A percentile compares a stretch with the other conserved stretches of the same genome.
Evolutionary conservation across 1,140 invertebrate species (phyloP).

Genomic region (Euura saliciscinereae): DNA sequence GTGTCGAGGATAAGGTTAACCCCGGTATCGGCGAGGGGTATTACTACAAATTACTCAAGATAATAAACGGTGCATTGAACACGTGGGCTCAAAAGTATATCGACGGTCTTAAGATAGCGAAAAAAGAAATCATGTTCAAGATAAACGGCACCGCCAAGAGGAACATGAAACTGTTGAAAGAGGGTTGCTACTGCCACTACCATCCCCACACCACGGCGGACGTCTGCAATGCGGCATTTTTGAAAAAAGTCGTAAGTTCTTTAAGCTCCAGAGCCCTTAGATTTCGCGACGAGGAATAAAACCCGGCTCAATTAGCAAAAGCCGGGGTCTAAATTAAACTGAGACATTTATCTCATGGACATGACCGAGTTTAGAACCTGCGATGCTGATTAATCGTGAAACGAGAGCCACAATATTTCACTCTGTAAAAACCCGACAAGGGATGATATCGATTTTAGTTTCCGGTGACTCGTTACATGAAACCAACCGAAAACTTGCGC

Average conservation of each 20-base stretch:
- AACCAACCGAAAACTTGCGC: background rate
- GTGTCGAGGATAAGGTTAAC: slow-evolving; percentile 53
- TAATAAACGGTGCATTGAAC: slow-evolving; percentile 49
- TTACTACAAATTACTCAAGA: slow-evolving; percentile 50
- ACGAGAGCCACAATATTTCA: background rate
- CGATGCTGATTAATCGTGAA: background rate
- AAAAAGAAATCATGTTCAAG: slow-evolving; percentile 53
- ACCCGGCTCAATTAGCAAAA: background rate
- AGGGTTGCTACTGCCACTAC: slow-evolving; percentile 58
- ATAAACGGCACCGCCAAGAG: slow-evolving; percentile 54
- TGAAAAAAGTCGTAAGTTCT: slow-evolving; percentile 55
- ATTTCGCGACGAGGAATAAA: background rate
- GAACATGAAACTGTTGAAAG: slow-evolving; percentile 57
- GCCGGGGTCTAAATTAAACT: background rate
- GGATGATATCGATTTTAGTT: background rate
- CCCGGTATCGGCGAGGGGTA: slow-evolving; percentile 52
- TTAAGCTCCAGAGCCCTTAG: background rate
- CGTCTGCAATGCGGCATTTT: slow-evolving; percentile 57
- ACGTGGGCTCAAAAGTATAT: slow-evolving; percentile 53
- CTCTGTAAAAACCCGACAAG: background rate
- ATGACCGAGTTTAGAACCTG: background rate
- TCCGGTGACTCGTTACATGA: background rate
- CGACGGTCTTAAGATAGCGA: slow-evolving; percentile 42
- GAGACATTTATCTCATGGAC: background rate
- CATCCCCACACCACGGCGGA: slow-evolving; percentile 57